phyloP scores from a whole-genome alignment of 2,113 vertebrate species.

The Cavia porcellus region DNA sequence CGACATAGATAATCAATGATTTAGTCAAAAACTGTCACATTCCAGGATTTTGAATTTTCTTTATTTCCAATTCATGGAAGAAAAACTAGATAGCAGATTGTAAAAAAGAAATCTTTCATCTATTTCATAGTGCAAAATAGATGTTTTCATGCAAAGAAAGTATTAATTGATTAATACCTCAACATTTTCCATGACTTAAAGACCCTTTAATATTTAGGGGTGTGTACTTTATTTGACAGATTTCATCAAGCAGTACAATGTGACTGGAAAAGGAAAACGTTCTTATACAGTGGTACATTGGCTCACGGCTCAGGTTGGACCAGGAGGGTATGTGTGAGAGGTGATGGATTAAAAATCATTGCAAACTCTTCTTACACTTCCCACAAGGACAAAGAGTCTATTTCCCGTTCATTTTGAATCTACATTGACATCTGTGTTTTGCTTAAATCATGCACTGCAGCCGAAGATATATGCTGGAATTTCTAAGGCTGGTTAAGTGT shows the following conservation, averaged over 20 bases:
- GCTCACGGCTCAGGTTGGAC: not conserved
- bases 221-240: not conserved
- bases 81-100: not conserved
- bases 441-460: not conserved
- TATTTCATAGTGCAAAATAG: not conserved
- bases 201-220: not conserved
- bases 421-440: not conserved
- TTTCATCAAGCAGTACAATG: not conserved
- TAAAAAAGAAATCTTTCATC: not conserved
- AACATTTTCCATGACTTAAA: not conserved
- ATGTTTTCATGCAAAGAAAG: not conserved
- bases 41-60: not conserved
- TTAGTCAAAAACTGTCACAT: not conserved
- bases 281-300: not conserved
- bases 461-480: not conserved
- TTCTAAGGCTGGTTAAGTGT: not conserved
- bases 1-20: not conserved
- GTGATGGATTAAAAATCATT: not conserved
- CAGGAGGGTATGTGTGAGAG: too few relatives aligned
- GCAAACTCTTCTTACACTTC: not conserved
- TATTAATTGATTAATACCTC: not conserved
- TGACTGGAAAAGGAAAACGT: not conserved
- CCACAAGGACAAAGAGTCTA: not conserved
- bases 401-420: not conserved
- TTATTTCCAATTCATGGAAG: not conserved